Conservation (phyloP, 2,113 vertebrate species). For the Anhinga rufa region DNA sequence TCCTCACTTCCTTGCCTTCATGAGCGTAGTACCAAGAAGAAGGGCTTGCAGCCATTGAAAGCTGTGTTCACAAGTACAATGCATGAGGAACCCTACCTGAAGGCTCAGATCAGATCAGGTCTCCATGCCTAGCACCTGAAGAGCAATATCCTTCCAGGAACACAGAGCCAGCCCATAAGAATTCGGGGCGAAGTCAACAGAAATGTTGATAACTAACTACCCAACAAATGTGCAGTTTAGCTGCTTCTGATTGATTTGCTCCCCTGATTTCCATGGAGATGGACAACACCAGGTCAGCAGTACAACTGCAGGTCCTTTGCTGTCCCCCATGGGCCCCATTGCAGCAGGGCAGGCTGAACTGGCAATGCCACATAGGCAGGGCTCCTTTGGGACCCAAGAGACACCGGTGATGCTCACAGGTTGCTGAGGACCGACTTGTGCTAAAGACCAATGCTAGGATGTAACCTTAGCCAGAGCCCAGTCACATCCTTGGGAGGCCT, state of each 20-base stretch:
- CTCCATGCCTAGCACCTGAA: neutral
- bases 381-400: neutral
- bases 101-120: neutral
- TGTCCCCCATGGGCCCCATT: neutral
- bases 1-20: neutral
- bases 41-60: neutral
- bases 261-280: neutral
- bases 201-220: neutral
- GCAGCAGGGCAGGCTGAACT: neutral
- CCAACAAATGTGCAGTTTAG: neutral
- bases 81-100: neutral
- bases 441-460: neutral
- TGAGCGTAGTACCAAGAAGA: neutral
- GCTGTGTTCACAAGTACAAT: neutral
- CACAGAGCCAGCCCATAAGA: neutral
- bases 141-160: neutral
- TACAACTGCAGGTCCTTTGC: neutral
- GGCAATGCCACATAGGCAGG: neutral
- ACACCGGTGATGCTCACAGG: fast-evolving
- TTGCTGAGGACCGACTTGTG: neutral
- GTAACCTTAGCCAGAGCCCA: neutral
- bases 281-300: neutral
- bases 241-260: neutral
- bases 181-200: neutral
- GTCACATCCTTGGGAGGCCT: neutral